Conservation (phyloP, 2,113 vertebrate species). For the Lycocorax pyrrhopterus region DNA sequence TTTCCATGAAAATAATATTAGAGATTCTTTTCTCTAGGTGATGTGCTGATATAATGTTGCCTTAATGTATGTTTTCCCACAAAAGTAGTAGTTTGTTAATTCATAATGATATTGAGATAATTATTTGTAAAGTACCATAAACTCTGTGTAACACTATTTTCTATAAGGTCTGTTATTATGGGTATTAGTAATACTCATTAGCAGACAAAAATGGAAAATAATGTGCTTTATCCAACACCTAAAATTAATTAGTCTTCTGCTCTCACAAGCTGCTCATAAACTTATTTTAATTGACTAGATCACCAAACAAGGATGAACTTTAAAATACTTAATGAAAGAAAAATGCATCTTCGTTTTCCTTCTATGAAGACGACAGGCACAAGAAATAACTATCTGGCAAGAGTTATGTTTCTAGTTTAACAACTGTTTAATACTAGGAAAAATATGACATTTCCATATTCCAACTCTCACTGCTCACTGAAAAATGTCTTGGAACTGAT, state of each 20-base stretch:
- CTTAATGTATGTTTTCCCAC: neutral
- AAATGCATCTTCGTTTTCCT: conserved; percentile 30
- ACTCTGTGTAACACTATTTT: neutral
- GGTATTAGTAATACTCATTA: neutral
- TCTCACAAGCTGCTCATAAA: conserved; percentile 5
- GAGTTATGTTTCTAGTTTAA: conserved; percentile 19
- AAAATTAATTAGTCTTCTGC: conserved; percentile 11
- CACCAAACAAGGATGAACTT: conserved; percentile 35
- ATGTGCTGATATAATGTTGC: neutral
- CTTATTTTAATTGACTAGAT: conserved; percentile 7
- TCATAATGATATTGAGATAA: neutral
- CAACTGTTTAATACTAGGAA: conserved; percentile 30
- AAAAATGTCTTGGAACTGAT: conserved; percentile 4
- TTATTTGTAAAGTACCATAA: neutral
- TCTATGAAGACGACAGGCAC: neutral
- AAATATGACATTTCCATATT: conserved; percentile 43
- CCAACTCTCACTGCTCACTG: neutral
- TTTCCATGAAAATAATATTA: neutral
- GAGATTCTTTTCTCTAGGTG: neutral
- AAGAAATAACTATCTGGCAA: conserved; percentile 23
- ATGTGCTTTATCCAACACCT: neutral
- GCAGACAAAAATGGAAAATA: neutral
- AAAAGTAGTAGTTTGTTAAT: neutral
- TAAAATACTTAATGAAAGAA: conserved; percentile 20
- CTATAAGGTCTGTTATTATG: neutral